Percentiles rank a stretch among this genome's conserved stretches.
These are phyloP conservation scores for Heliconius cydno DNA, from an alignment of 2,888 invertebrate genomes.

Conservation along the genomic window DNA sequence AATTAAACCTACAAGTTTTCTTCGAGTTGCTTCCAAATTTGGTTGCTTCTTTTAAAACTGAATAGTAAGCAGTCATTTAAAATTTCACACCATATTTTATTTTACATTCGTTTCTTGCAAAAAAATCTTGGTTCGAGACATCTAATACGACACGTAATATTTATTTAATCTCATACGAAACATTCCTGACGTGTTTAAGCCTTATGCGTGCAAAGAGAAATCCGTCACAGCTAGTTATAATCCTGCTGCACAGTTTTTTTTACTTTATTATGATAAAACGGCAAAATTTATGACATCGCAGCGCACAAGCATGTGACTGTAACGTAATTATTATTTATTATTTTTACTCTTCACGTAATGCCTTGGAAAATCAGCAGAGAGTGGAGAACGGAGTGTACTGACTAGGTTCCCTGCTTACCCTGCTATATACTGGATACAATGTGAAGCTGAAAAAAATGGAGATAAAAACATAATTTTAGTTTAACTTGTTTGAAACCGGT, in stretches of 20 bases:
- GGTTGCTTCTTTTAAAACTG: background rate
- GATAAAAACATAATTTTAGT: constrained; percentile 13
- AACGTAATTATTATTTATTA: too few species aligned
- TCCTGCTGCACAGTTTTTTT: constrained; percentile 12
- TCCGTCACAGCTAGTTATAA: constrained; percentile 34
- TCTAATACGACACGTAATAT: constrained; percentile 37
- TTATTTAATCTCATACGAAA: constrained; percentile 40
- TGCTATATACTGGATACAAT: too few species aligned
- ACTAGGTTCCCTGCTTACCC: too few species aligned
- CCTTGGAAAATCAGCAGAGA: too few species aligned
- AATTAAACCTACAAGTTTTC: constrained; percentile 8
- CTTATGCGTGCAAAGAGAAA: constrained; percentile 43
- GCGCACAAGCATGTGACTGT: too few species aligned
- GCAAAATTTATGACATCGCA: too few species aligned
- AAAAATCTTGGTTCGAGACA: constrained; percentile 31
- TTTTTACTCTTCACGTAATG: too few species aligned
- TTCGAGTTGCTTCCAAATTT: background rate
- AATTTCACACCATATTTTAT: constrained; percentile 32
- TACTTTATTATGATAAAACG: background rate
- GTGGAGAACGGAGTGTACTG: too few species aligned
- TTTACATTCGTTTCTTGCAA: constrained; percentile 23
- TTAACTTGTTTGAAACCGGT: constrained; percentile 18
- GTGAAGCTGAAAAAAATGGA: background rate
- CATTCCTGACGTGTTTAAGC: constrained; percentile 38
- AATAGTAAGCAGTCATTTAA: constrained; percentile 7